Percentiles rank a stretch among this genome's conserved stretches.
Evolutionary conservation across 2,113 vertebrate species (phyloP).

Genomic region (Scophthalmus maximus): DNA sequence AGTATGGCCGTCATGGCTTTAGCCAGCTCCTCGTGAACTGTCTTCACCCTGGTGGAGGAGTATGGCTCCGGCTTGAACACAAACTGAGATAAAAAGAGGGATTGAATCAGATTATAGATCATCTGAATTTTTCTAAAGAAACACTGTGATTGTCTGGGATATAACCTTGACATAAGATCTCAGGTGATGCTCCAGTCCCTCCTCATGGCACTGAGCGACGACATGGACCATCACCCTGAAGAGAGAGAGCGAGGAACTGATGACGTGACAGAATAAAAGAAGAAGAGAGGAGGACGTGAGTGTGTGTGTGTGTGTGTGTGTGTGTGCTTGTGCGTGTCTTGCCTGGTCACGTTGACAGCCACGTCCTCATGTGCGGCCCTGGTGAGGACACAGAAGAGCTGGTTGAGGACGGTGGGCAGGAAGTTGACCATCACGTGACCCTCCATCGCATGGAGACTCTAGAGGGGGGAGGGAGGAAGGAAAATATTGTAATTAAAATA

Average conservation of each 20-base stretch:
- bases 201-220: constrained; percentile 98
- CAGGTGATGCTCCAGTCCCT: constrained; percentile 94
- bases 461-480: background rate
- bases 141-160: too few relatives aligned
- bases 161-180: constrained; percentile 98
- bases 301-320: background rate
- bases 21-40: constrained; percentile 93
- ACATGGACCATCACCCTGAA: constrained; percentile 97
- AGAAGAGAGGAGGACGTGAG: background rate
- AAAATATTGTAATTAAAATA: background rate
- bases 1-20: constrained; percentile 97
- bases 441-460: constrained; percentile 98
- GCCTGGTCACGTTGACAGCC: constrained; percentile 95
- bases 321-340: constrained; percentile 31
- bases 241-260: background rate
- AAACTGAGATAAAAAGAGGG: constrained; percentile 81
- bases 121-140: background rate
- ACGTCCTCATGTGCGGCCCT: constrained; percentile 93
- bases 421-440: constrained; percentile 97
- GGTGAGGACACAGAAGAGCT: constrained; percentile 94
- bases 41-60: constrained; percentile 86
- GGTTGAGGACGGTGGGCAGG: constrained; percentile 95
- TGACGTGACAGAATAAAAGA: background rate
- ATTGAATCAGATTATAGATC: background rate
- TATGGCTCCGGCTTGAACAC: constrained; percentile 93